Percentiles rank a stretch among this genome's conserved stretches.
Conservation (phyloP, 2,888 invertebrate genomes). For the Ectemnius lituratus region DNA sequence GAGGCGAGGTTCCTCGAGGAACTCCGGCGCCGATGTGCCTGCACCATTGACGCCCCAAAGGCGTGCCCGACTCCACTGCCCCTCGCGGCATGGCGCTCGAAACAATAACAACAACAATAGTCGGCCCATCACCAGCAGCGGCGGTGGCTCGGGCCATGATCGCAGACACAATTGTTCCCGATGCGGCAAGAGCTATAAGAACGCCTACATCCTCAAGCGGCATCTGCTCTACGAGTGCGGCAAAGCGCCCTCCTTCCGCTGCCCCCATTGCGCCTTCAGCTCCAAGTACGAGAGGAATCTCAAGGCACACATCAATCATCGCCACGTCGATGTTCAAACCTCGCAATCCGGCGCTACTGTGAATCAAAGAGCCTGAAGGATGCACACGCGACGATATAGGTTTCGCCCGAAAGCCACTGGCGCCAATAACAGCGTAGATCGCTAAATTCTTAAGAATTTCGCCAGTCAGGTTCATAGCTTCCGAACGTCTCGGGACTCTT, state of each 20-base stretch:
- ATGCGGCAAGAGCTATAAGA: constrained; percentile 82
- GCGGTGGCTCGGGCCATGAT: constrained; percentile 48
- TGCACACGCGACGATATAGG: too few relatives aligned
- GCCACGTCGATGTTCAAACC: constrained; percentile 66
- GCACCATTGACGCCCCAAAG: constrained; percentile 73
- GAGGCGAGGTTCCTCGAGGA: constrained; percentile 54
- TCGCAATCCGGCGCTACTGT: constrained; percentile 42
- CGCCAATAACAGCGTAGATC: too few relatives aligned
- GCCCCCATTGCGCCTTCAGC: constrained; percentile 77
- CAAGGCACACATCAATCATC: constrained; percentile 77
- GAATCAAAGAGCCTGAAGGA: constrained; percentile 67
- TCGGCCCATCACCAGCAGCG: constrained; percentile 63
- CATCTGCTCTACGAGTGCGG: constrained; percentile 80
- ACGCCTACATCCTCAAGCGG: constrained; percentile 82
- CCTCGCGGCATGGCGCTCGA: constrained; percentile 67
- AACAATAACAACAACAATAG: constrained; percentile 67
- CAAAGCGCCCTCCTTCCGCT: constrained; percentile 77
- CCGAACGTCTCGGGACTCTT: too few relatives aligned
- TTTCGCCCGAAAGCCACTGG: too few relatives aligned
- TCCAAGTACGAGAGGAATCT: constrained; percentile 78
- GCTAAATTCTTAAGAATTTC: too few relatives aligned
- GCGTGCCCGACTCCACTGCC: constrained; percentile 72
- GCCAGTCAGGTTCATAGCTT: too few relatives aligned
- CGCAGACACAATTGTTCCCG: constrained; percentile 79
- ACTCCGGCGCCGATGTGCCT: constrained; percentile 62